phyloP scores from a whole-genome alignment of 2,888 invertebrate genomes.

The Tipula vernalis region DNA sequence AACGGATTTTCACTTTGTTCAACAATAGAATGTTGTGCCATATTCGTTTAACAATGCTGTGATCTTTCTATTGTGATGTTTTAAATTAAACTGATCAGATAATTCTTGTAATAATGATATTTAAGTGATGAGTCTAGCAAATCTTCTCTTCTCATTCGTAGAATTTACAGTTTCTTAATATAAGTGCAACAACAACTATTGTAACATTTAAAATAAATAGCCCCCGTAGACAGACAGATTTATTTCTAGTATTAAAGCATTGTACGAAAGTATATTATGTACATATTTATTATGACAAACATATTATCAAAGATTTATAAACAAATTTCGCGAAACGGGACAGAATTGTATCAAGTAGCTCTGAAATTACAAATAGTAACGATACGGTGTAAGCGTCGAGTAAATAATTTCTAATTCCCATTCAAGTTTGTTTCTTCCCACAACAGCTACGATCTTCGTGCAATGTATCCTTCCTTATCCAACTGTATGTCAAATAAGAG shows the following conservation, averaged over 20 bases:
- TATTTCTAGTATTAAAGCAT: not conserved
- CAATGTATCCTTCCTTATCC: too few species aligned
- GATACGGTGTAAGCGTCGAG: slow-evolving; percentile 35
- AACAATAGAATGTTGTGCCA: not conserved
- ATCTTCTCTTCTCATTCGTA: not conserved
- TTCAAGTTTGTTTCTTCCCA: slow-evolving; percentile 30
- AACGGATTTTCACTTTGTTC: not conserved
- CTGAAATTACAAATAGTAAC: not conserved
- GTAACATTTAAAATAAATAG: not conserved
- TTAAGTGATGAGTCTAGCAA: not conserved
- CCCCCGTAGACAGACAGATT: not conserved
- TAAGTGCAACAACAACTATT: not conserved
- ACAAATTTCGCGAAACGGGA: not conserved
- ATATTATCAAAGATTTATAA: not conserved
- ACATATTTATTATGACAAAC: not conserved
- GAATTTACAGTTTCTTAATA: not conserved
- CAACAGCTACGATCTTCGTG: too few species aligned
- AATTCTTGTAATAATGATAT: not conserved
- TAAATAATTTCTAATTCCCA: slow-evolving; percentile 50
- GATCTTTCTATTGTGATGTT: not conserved
- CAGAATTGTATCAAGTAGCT: not conserved
- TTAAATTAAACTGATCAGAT: not conserved
- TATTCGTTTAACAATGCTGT: not conserved
- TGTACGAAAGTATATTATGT: not conserved
- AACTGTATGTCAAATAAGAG: too few species aligned